phyloP scores from a whole-genome alignment of 1,140 invertebrate species.

The Choristoneura fumiferana region DNA sequence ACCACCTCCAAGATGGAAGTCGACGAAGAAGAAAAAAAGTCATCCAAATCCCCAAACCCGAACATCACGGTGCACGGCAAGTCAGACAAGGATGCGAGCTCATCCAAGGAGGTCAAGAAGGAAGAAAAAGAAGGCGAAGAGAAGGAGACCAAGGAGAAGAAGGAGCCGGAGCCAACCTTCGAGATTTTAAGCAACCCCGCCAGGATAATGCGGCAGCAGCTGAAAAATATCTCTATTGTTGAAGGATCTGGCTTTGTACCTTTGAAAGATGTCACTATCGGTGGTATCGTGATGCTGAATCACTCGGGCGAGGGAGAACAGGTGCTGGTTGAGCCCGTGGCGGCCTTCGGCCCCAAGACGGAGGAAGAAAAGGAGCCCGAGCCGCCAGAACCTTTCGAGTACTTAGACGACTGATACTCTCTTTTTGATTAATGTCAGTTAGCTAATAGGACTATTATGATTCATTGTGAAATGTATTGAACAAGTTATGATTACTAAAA shows the following conservation, averaged over 20 bases:
- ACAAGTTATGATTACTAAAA: constrained; percentile 41
- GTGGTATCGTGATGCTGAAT: constrained; percentile 97
- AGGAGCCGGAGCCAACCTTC: constrained; percentile 92
- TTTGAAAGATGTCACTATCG: constrained; percentile 94
- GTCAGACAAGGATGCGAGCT: constrained; percentile 72
- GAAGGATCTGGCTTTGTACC: constrained; percentile 91
- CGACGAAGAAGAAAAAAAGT: constrained; percentile 81
- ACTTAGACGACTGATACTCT: constrained; percentile 86
- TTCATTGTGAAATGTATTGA: constrained; percentile 48
- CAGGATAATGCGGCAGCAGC: constrained; percentile 94
- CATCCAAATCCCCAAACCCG: constrained; percentile 80
- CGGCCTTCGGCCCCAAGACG: constrained; percentile 94
- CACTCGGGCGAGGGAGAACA: constrained; percentile 89
- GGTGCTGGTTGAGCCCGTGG: constrained; percentile 96
- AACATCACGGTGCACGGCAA: constrained; percentile 79
- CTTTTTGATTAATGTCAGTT: constrained; percentile 39
- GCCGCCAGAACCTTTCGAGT: constrained; percentile 98
- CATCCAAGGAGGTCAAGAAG: constrained; percentile 72
- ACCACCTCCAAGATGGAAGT: constrained; percentile 87
- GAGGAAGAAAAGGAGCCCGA: constrained; percentile 98
- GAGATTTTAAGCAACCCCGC: constrained; percentile 97
- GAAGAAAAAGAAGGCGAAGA: constrained; percentile 79
- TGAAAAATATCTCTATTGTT: constrained; percentile 91
- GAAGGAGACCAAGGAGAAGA: constrained; percentile 83
- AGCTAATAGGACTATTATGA: constrained; percentile 39